phyloP scores from a whole-genome alignment of 2,888 invertebrate species.

The Aproaerema taeniolella region DNA sequence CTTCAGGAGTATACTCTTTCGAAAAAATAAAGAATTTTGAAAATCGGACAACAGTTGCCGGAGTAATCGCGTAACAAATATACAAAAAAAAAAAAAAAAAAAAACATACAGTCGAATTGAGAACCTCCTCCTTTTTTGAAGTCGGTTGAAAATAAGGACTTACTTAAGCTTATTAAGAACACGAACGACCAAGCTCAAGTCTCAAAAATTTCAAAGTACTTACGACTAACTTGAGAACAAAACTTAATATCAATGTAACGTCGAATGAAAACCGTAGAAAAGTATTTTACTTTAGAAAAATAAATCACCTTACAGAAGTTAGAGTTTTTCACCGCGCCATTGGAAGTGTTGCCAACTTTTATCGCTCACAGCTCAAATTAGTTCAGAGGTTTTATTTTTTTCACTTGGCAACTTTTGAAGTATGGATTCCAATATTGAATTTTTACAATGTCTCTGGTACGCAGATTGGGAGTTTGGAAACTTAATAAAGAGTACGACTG shows the following conservation, averaged over 20 bases:
- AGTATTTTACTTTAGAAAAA: constrained; percentile 63
- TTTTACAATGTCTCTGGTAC: constrained; percentile 52
- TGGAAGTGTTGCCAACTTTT: constrained; percentile 60
- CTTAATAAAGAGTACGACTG: constrained; percentile 32
- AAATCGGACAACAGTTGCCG: too few species aligned
- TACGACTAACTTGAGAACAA: constrained; percentile 54
- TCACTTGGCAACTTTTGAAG: constrained; percentile 57
- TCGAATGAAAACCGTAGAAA: constrained; percentile 47
- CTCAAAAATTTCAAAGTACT: constrained; percentile 58
- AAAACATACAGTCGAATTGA: too few species aligned
- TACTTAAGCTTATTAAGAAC: constrained; percentile 56
- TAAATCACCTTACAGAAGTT: constrained; percentile 65
- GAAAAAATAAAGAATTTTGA: too few species aligned
- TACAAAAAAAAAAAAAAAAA: too few species aligned
- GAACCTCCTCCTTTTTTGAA: too few species aligned
- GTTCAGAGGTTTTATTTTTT: constrained; percentile 42
- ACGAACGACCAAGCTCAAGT: constrained; percentile 40
- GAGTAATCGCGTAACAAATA: too few species aligned
- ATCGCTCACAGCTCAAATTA: constrained; percentile 62
- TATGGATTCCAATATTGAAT: constrained; percentile 71
- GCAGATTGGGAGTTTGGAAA: constrained; percentile 34
- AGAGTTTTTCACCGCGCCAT: constrained; percentile 51
- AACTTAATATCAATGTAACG: constrained; percentile 69
- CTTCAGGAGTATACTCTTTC: too few species aligned
- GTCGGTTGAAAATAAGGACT: constrained; percentile 32